Evolutionary conservation across 2,113 vertebrate species (phyloP).

Genomic region (Hirundichthys speculiger): DNA sequence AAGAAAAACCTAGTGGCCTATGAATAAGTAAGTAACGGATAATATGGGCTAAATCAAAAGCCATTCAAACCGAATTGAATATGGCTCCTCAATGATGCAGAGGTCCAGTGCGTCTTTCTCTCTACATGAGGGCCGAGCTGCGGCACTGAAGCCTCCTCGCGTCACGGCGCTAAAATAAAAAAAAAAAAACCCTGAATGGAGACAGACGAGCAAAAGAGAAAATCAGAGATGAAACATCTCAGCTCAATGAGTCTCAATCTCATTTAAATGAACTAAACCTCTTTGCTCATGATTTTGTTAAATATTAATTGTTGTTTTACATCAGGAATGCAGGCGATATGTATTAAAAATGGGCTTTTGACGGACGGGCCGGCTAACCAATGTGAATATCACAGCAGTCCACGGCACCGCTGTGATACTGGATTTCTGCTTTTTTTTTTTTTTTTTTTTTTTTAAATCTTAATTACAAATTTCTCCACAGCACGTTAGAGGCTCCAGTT

Average conservation of each 20-base stretch:
- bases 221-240: constrained; percentile 26
- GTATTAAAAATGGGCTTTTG: constrained; percentile 26
- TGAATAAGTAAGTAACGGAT: constrained; percentile 82
- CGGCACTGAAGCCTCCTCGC: constrained; percentile 47
- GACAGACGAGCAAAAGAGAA: constrained; percentile 26
- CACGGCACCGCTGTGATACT: constrained; percentile 11
- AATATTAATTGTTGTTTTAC: constrained; percentile 44
- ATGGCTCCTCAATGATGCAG: constrained; percentile 74
- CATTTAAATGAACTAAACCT: constrained; percentile 38
- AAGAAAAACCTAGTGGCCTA: constrained; percentile 79
- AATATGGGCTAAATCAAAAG: constrained; percentile 78
- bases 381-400: constrained; percentile 18
- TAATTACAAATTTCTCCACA: constrained; percentile 66
- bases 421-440: constrained; percentile 39
- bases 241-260: constrained; percentile 26
- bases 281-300: constrained; percentile 24
- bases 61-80: constrained; percentile 79
- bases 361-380: constrained; percentile 14
- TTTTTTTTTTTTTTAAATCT: constrained; percentile 60
- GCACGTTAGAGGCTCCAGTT: constrained; percentile 48
- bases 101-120: constrained; percentile 64
- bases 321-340: constrained; percentile 16
- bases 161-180: constrained; percentile 34
- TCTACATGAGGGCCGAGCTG: constrained; percentile 63
- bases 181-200: constrained; percentile 34